Base-by-base conservation (phyloP, 2,113 vertebrate species). In the Solea solea region DNA sequence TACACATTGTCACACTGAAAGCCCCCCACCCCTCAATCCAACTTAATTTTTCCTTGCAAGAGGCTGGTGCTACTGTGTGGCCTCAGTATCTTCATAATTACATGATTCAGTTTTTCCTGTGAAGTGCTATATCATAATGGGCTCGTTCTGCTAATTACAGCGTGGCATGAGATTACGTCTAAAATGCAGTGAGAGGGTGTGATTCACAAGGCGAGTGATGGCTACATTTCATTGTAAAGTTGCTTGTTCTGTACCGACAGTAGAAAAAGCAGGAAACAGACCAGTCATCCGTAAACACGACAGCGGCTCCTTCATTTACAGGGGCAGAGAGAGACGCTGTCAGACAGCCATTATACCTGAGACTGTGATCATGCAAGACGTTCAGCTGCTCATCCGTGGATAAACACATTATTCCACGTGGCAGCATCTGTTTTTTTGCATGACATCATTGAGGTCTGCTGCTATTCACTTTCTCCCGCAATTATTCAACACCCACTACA, bases 291-390 rank as follows among this genome's bases (percentile, higher is more conserved):
- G 70, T 73, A 72, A 82, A 68, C 52, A 39, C 34, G 12, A 48
- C 64, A 55, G 64, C 52, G 67, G 75, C 45, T 76, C 5, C 68
- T 72, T 63, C 74, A 65, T 85, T 80, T 78, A 60, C 71, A 54
- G 67, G 48, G 56, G 21, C 21, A 21, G 42, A 45, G 55, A 58
- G 54, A 69, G 58, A 65, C 48, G 54, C 70, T 56, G 54, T 72
- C 69, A 77, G 75, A 60, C 56, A 74, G 68, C 80, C 69, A 69
- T 85, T 83, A 81, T 73, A 82, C 58, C 78, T 54, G 63, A 81
- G 72, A 64, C 67, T 28, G 46, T 64, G 68, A 80, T 80, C 65
- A 59, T 44, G 48, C 50, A 21, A 56, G 34, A 53, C 64, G 59
- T 69, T 59, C 73, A 41, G 56, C 74, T 44, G 62, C 71, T 72